Base-by-base conservation (phyloP, 1,140 invertebrate species). In the Cotesia chilonis region DNA sequence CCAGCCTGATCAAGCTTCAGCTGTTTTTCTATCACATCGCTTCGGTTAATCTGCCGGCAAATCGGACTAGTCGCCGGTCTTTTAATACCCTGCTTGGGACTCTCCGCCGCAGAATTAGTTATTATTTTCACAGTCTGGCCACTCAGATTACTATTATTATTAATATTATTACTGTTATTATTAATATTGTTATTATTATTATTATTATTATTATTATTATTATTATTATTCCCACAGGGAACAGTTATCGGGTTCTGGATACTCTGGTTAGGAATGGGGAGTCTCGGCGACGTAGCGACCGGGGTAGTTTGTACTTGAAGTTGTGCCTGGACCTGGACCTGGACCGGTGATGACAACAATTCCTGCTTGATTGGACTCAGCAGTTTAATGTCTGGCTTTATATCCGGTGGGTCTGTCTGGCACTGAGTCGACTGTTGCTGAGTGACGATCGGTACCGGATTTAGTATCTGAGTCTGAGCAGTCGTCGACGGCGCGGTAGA, bases 1-100 rank as follows among this genome's bases (percentile, higher is more conserved):
- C 90, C 92, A 77, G 91, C 90, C 84, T 95, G 94, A 88, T 96
- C 95, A 57, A 90, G 90, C 81, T 90, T 90, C 71, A 95, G 80
- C 81, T 94, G 93, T 74, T 94, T 91, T 74, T 94, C 92, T 79
- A 96, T 87, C 83, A 85, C 74, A 72, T 87, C 84, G 71, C 78
- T 79, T 20, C 84, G 78, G 74, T 85, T 87, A 10, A 83, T 76
- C 71, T 82, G 83, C 20, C 83, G 79, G 64, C 80, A 82, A 68
- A 85, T 80, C 5, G 87, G 87, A 76, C 82, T 87, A 5, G 80
- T 80, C 0, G 84, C 82, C 6, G 79, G 80, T 63, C 85, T 81
- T 69, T 87, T 88, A 47, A 86, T 72, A 10, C 80, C 85, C 68
- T 86, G 82, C 12, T 82, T 80, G 0, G 82, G 84, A 68, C 80